phyloP scores from a whole-genome alignment of 2,888 invertebrate genomes.

The Arenicola marina region DNA sequence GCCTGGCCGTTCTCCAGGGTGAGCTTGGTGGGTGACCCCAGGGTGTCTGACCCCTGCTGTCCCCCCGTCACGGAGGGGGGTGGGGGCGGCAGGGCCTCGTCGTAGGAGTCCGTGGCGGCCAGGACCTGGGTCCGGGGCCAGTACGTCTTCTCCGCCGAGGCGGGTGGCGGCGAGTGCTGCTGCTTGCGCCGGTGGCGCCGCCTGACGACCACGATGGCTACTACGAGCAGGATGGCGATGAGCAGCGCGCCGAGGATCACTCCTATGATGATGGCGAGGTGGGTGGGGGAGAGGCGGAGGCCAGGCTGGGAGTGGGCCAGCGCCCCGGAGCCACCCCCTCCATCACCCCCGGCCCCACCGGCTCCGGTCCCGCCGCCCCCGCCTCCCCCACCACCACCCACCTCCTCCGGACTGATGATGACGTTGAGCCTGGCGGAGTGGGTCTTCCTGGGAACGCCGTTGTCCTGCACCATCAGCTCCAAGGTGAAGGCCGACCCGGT shows the following conservation, averaged over 20 bases:
- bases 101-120: background rate
- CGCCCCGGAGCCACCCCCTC: no score
- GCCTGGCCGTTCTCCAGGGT: no score
- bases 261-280: conserved; percentile 4
- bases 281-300: background rate
- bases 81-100: no score
- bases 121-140: background rate
- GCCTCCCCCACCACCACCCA: background rate
- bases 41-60: no score
- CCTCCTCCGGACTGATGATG: background rate
- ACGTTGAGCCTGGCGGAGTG: background rate
- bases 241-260: conserved; percentile 3
- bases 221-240: background rate
- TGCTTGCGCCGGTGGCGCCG: background rate
- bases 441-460: background rate
- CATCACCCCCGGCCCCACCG: background rate
- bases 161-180: background rate
- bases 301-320: no score
- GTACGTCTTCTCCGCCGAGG: background rate
- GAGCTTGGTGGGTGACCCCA: no score
- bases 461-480: background rate
- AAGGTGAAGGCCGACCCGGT: background rate
- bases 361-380: background rate
- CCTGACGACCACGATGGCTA: conserved; percentile 2
- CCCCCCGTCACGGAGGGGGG: no score